Conservation (phyloP, 1,140 invertebrate species). For the Papilio polyxenes region DNA sequence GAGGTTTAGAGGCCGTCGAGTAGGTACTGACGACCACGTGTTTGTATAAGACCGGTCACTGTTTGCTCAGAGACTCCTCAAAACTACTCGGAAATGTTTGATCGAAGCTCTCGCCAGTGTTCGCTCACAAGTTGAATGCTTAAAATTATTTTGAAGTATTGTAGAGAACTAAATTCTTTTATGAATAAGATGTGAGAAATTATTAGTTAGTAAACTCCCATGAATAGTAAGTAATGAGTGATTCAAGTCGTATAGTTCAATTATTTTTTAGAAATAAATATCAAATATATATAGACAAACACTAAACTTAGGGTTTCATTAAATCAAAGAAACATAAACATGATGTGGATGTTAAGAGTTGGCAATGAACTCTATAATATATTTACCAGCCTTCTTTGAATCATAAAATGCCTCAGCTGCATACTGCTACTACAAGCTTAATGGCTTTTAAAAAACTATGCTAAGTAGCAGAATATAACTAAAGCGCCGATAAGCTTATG, state of each 20-base stretch:
- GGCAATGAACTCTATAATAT: no score
- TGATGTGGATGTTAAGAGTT: no score
- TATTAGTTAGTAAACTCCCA: neutral
- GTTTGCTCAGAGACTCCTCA: slow-evolving; percentile 67
- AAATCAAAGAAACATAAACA: no score
- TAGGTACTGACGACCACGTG: slow-evolving; percentile 49
- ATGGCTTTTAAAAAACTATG: slow-evolving; percentile 75
- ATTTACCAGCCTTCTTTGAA: neutral
- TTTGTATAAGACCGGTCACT: slow-evolving; percentile 76
- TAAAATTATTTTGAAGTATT: slow-evolving; percentile 11
- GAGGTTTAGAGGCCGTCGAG: slow-evolving; percentile 59
- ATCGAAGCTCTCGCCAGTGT: slow-evolving; percentile 57
- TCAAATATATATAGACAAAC: no score
- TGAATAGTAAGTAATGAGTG: neutral
- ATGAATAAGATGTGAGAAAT: neutral
- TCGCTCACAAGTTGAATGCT: slow-evolving; percentile 1
- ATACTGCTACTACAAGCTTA: slow-evolving; percentile 72
- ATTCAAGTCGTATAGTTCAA: no score
- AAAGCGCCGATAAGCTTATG: slow-evolving; percentile 73
- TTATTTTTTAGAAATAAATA: no score
- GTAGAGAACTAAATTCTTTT: neutral
- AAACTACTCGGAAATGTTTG: slow-evolving; percentile 72
- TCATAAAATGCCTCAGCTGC: neutral
- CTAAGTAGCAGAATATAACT: slow-evolving; percentile 76
- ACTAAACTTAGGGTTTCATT: no score